phyloP scores from a whole-genome alignment of 1,140 invertebrate species.

The Drosophila littoralis region DNA sequence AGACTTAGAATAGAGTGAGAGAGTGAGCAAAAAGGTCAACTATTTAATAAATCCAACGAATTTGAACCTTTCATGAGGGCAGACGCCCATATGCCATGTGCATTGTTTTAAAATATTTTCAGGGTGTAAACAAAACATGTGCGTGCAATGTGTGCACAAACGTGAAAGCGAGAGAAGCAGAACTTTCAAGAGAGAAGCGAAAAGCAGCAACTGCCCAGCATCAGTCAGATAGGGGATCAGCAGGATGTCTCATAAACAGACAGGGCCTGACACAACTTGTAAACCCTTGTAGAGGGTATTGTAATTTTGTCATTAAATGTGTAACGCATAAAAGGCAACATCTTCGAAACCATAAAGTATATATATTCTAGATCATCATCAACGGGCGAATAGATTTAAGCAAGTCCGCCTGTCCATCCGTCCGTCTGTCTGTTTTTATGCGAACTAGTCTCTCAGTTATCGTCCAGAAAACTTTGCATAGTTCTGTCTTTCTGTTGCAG shows the following conservation, averaged over 20 bases:
- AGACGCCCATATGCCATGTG: constrained; percentile 53
- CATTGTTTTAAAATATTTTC: constrained; percentile 53
- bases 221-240: constrained; percentile 19
- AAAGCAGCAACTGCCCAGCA: not conserved
- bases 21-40: constrained; percentile 56
- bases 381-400: too few species aligned
- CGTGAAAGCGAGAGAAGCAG: constrained; percentile 10
- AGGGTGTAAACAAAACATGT: constrained; percentile 61
- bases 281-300: too few species aligned
- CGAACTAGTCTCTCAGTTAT: too few species aligned
- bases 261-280: constrained; percentile 25
- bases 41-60: constrained; percentile 58
- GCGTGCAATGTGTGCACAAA: constrained; percentile 65
- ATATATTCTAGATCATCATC: too few species aligned
- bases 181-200: not conserved
- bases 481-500: too few species aligned
- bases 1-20: not conserved
- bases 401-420: too few species aligned
- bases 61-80: constrained; percentile 75
- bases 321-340: too few species aligned
- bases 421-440: too few species aligned
- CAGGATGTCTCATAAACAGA: constrained; percentile 35
- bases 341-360: too few species aligned
- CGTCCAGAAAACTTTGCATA: too few species aligned
- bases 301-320: too few species aligned